These are phyloP conservation scores for Petrocephalus sullivani DNA, from an alignment of 2,797 vertebrate species.

Conservation along the genomic window DNA sequence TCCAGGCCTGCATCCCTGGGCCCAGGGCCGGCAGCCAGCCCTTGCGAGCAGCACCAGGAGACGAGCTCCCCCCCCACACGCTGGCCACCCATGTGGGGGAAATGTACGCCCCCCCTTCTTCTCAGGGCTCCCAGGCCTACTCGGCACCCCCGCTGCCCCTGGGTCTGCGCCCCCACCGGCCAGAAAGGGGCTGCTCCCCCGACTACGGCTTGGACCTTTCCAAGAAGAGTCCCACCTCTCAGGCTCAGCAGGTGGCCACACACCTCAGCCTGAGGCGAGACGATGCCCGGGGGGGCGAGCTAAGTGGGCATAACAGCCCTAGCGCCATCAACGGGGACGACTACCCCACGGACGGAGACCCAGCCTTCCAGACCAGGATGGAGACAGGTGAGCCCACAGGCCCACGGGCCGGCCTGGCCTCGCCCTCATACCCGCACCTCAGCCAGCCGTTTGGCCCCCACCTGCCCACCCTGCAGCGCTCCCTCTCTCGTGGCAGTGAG, in stretches of 20 bases:
- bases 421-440: constrained; percentile 64
- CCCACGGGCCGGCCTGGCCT: constrained; percentile 55
- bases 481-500: constrained; percentile 57
- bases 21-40: constrained; percentile 57
- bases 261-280: constrained; percentile 64
- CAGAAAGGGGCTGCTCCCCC: constrained; percentile 84
- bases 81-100: constrained; percentile 82
- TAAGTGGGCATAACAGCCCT: constrained; percentile 68
- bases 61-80: constrained; percentile 65
- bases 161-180: constrained; percentile 63
- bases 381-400: constrained; percentile 59
- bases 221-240: constrained; percentile 86
- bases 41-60: constrained; percentile 61
- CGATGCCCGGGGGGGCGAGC: constrained; percentile 62
- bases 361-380: constrained; percentile 53
- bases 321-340: constrained; percentile 60
- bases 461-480: constrained; percentile 68
- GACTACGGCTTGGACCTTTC: constrained; percentile 91
- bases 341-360: constrained; percentile 67
- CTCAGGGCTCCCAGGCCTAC: constrained; percentile 71
- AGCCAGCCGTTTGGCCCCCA: constrained; percentile 64
- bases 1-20: constrained; percentile 81
- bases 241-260: constrained; percentile 63
- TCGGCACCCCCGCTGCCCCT: constrained; percentile 61
- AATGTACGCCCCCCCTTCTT: constrained; percentile 76